Evolutionary conservation across 2,888 invertebrate species (phyloP).

Genomic region (Melanotus villosus): DNA sequence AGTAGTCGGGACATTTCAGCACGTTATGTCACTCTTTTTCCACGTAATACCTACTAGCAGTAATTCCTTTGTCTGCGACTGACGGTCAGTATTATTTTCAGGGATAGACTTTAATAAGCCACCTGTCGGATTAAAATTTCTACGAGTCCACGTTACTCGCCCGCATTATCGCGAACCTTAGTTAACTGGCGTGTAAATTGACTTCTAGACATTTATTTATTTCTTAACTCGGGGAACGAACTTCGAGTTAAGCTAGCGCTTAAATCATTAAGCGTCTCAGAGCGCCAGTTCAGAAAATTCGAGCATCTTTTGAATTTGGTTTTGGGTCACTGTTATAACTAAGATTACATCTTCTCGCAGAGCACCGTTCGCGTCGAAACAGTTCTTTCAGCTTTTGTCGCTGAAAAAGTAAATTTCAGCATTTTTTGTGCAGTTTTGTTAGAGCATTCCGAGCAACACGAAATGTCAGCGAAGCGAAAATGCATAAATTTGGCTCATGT

Average conservation of each 20-base stretch:
- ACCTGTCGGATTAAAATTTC: conserved; percentile 48
- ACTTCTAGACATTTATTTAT: conserved; percentile 39
- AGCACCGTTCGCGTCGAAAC: too few relatives aligned
- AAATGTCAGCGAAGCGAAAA: conserved; percentile 39
- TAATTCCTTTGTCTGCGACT: conserved; percentile 41
- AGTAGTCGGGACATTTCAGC: conserved; percentile 36
- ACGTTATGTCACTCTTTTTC: conserved; percentile 32
- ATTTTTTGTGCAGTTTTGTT: conserved; percentile 15
- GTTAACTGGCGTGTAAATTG: conserved; percentile 43
- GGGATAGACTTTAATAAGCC: conserved; percentile 47
- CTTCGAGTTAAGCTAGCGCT: conserved; percentile 21
- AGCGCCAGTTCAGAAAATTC: conserved; percentile 14
- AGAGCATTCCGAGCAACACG: conserved; percentile 18
- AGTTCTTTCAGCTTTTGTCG: too few relatives aligned
- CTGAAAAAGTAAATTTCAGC: too few relatives aligned
- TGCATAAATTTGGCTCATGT: conserved; percentile 45
- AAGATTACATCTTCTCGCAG: too few relatives aligned
- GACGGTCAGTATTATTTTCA: conserved; percentile 44
- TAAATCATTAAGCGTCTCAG: conserved; percentile 12
- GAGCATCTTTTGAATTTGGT: conserved; percentile 1
- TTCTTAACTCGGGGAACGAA: conserved; percentile 24
- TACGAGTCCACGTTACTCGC: conserved; percentile 40
- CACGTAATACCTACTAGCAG: conserved; percentile 37
- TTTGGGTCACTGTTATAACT: not conserved
- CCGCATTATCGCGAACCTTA: conserved; percentile 36